Evolutionary conservation across 2,113 vertebrate species (phyloP), one percentile per base, ranked within the genome.

Genomic region (Toxotes jaculatrix): DNA sequence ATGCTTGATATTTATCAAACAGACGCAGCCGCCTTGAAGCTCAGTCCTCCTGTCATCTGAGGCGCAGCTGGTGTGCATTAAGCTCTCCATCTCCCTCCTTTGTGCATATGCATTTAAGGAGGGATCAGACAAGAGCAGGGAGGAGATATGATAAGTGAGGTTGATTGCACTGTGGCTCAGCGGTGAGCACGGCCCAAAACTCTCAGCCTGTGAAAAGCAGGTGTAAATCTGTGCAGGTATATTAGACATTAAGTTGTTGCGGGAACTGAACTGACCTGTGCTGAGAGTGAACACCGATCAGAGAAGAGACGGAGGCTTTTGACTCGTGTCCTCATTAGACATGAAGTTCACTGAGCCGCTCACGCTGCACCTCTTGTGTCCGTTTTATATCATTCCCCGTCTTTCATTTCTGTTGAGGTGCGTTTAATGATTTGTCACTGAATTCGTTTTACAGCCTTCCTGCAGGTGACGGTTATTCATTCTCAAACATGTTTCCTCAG

Each of bases 1-100:
- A 65, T 7, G 68, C 27, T 34, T 56, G 65, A 85, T 80, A 76
- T 83, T 79, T 63, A 83, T 90, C 62, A 77, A 66, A 70, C 70
- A 68, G 55, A 74, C n/a, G 17, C 23, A 73, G 49, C n/a, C 3
- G 51, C 64, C 71, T 77, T 73, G 64, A 77, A 86, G 55, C 36
- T 6, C 36, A 68, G 69, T 43, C 65, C 32, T 76, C 61, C 70
- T 82, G 62, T 64, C 80, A 63, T 55, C 55, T 74, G 76, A 64
- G 65, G 79, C 17, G 3, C 80, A 73, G 79, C 75, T 79, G 87
- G 40, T 10, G 66, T 32, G 53, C 64, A 23, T 59, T 47, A 10
- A 67, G 63, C n/a, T 1, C 19, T 6, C 40, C 32, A 4, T 34
- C 60, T 31, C 38, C n/a, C 10, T 43, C 63, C 38, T 59, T 56